Percentiles rank a stretch among this genome's conserved stretches.
Evolutionary conservation across 2,888 invertebrate genomes (phyloP).

Genomic region (Oasisia sp.): DNA sequence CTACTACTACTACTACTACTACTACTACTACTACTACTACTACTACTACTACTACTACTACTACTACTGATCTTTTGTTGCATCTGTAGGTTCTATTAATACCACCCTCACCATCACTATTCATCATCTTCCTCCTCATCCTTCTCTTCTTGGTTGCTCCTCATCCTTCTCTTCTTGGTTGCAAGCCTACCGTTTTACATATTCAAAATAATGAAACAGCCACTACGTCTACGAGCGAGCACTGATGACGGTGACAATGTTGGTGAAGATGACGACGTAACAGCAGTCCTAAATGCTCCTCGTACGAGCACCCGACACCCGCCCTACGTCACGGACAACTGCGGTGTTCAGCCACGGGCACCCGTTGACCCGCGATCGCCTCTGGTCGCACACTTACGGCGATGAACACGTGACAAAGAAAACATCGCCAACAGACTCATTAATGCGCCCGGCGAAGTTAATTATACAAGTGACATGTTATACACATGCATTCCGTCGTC

Average conservation of each 20-base stretch:
- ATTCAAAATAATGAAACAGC: not conserved
- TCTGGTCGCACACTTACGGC: not conserved
- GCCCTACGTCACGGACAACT: not conserved
- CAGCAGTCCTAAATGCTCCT: not conserved
- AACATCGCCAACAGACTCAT: not conserved
- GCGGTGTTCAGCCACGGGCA: not conserved
- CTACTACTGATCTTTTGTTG: no score
- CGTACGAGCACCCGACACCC: not conserved
- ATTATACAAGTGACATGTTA: slow-evolving; percentile 5
- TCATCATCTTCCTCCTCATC: no score
- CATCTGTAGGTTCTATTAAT: no score
- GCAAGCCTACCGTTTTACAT: no score
- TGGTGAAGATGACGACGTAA: not conserved
- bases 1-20: no score
- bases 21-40: no score
- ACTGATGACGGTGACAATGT: not conserved
- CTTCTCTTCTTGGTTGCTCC: no score
- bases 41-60: no score
- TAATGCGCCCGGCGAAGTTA: not conserved
- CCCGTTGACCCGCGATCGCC: not conserved
- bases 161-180: no score
- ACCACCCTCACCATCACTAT: no score
- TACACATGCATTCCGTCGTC: not conserved
- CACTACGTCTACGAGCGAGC: not conserved
- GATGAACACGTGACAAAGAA: not conserved